phyloP scores from a whole-genome alignment of 2,797 vertebrate species.

The Sandelia bainsii region DNA sequence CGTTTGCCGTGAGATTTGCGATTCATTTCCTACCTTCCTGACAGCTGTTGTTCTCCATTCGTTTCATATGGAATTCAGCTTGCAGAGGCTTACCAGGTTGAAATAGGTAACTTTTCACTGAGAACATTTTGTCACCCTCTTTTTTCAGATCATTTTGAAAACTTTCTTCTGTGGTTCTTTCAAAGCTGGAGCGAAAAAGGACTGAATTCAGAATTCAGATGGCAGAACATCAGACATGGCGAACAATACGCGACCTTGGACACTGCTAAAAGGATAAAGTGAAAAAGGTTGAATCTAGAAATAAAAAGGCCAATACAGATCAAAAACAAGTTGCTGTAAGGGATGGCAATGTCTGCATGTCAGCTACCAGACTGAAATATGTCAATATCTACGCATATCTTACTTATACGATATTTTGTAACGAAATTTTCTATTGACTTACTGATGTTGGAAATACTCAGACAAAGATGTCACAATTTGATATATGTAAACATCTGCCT shows the following conservation, averaged over 20 bases:
- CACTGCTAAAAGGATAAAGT: not conserved
- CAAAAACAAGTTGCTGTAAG: not conserved
- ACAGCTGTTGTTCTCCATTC: conserved; percentile 46
- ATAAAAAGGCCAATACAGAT: not conserved
- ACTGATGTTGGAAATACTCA: not conserved
- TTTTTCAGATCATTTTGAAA: not conserved
- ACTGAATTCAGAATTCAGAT: not conserved
- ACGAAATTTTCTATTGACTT: too few relatives aligned
- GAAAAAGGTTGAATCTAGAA: not conserved
- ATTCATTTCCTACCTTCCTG: conserved; percentile 40
- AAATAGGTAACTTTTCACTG: conserved; percentile 13
- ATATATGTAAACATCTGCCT: too few relatives aligned
- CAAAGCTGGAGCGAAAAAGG: conserved; percentile 1
- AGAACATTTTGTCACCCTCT: conserved; percentile 11
- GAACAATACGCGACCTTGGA: conserved; percentile 10
- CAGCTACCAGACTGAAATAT: not conserved
- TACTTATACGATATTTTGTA: too few relatives aligned
- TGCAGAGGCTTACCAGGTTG: conserved; percentile 36
- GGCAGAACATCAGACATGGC: not conserved
- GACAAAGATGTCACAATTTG: too few relatives aligned
- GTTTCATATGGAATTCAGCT: conserved; percentile 37
- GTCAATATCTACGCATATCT: not conserved
- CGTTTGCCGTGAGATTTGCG: conserved; percentile 56
- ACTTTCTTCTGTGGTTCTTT: conserved; percentile 12
- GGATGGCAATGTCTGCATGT: not conserved